Conservation (phyloP, 2,113 vertebrate species). For the Myotis lucifugus region DNA sequence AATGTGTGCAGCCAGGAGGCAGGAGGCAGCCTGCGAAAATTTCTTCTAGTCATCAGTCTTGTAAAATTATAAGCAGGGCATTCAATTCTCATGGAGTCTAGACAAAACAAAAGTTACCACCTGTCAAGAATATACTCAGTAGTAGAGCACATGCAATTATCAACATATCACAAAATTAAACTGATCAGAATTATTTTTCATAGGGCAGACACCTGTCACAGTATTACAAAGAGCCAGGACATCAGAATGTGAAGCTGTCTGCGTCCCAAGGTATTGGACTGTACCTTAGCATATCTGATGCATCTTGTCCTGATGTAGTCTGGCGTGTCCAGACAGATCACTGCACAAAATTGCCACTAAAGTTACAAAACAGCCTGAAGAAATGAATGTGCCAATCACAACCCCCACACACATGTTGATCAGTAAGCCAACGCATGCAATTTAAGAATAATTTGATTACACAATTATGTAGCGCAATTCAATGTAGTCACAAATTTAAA, state of each 20-base stretch:
- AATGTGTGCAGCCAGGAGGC: constrained; percentile 26
- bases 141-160: neutral
- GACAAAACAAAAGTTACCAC: constrained; percentile 46
- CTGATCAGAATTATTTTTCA: neutral
- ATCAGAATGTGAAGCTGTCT: neutral
- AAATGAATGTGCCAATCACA: constrained; percentile 33
- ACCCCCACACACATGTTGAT: neutral
- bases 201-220: neutral
- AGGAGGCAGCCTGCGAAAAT: neutral
- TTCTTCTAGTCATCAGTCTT: neutral
- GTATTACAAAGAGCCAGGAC: neutral
- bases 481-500: neutral
- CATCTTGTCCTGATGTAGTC: neutral
- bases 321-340: neutral
- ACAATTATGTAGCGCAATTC: constrained; percentile 11
- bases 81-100: constrained; percentile 37
- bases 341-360: neutral
- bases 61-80: constrained; percentile 50
- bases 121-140: constrained; percentile 15
- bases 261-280: neutral
- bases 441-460: constrained; percentile 44
- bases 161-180: neutral
- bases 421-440: neutral
- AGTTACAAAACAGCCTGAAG: constrained; percentile 13
- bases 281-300: neutral